A percentile compares a stretch with the other conserved stretches of the same genome.
Conservation (phyloP, 2,113 vertebrate genomes). For the Sigmodon hispidus region DNA sequence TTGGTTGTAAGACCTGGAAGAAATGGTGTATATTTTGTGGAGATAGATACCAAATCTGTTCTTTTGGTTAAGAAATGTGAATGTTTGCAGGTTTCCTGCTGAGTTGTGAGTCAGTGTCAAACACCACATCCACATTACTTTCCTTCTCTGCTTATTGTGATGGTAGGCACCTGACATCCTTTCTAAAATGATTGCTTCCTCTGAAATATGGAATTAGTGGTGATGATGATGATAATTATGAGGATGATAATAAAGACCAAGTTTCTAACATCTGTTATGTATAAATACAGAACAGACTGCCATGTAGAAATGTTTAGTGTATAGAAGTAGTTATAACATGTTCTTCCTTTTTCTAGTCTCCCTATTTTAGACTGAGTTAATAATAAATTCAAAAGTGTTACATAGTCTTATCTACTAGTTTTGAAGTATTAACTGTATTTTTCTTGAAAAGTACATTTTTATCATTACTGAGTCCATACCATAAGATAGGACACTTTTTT, state of each 20-base stretch:
- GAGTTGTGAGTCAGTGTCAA: neutral
- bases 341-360: neutral
- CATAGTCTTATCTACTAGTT: neutral
- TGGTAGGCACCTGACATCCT: neutral
- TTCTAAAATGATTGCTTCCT: neutral
- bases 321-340: neutral
- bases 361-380: neutral
- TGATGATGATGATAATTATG: neutral
- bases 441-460: slow-evolving; percentile 12
- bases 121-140: neutral
- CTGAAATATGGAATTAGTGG: slow-evolving; percentile 4
- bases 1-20: neutral
- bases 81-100: neutral
- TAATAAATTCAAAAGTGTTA: neutral
- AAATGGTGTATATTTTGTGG: neutral
- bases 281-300: neutral
- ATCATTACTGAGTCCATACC: slow-evolving; percentile 17
- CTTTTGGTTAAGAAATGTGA: neutral
- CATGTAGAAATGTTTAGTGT: neutral
- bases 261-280: neutral
- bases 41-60: neutral
- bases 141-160: neutral
- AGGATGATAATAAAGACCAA: neutral
- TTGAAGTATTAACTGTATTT: slow-evolving; percentile 34
- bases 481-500: slow-evolving; percentile 46